Conservation (phyloP, 2,797 vertebrate species). For the Eupleurogrammus muticus region DNA sequence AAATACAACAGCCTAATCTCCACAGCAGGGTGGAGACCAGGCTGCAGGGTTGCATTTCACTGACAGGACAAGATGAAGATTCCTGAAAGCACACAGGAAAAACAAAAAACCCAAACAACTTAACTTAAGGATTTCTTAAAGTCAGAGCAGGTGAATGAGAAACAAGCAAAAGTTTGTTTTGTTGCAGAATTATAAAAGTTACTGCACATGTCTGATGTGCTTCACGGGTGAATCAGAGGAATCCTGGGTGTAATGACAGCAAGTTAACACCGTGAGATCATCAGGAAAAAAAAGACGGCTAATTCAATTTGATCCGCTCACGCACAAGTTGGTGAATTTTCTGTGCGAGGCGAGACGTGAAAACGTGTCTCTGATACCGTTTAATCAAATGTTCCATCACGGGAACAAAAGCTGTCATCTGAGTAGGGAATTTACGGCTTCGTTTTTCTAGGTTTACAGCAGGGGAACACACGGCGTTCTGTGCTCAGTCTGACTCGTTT, state of each 20-base stretch:
- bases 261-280: constrained; percentile 17
- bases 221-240: neutral
- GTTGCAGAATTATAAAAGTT: neutral
- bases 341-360: constrained; percentile 11
- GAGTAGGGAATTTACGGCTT: constrained; percentile 37
- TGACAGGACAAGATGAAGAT: constrained; percentile 30
- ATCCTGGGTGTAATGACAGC: neutral
- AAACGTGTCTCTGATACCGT: constrained; percentile 32
- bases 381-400: constrained; percentile 58
- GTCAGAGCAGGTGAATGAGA: constrained; percentile 24
- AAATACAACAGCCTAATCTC: no score
- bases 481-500: neutral
- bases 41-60: constrained; percentile 45
- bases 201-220: neutral
- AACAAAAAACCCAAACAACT: constrained; percentile 1
- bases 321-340: neutral
- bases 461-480: constrained; percentile 15
- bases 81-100: constrained; percentile 15
- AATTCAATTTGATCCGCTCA: constrained; percentile 17
- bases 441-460: constrained; percentile 34
- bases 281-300: constrained; percentile 17
- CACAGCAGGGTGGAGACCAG: constrained; percentile 48
- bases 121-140: neutral
- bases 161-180: neutral
- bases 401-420: constrained; percentile 38